Evolutionary conservation across 2,113 vertebrate genomes (phyloP), one percentile per base, ranked within the genome.

Genomic region (Drymodes brunneopygia): DNA sequence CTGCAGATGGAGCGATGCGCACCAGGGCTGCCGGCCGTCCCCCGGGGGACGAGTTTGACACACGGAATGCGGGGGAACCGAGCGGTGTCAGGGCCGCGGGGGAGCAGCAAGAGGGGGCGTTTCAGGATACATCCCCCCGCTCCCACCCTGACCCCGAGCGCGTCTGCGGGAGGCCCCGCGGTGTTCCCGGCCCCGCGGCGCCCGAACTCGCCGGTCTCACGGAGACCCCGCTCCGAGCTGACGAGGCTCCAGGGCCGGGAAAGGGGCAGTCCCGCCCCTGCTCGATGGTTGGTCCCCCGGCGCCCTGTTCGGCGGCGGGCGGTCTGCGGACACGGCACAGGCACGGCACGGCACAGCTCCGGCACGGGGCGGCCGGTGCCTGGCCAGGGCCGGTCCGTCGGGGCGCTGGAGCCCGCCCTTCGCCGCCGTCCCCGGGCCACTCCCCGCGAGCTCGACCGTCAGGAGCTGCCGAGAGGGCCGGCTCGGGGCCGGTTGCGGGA

Each of bases 1-100:
- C 38, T 6, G 56, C 5, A 2, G 58, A 4, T 0, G 4, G 47
- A 50, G 48, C 0, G 57, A 25, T 14, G 90, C 1, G 51, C 27
- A 1, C 54, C 54, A 4, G 19, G 25, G 57, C 53, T 36, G 4
- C 3, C 1, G 35, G 69, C 69, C 19, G 57, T 4, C 40, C 7
- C 1, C 14, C 11, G 18, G 56, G 50, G 48, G 6, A 4, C 54
- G 2, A 1, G 47, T 8, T n/a, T 6, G 75, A 6, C 54, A 38
- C 50, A 3, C 6, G n/a, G 78, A 42, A 29, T 1, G 45, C 31
- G 58, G 47, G 13, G 27, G 7, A 10, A 5, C 19, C 25, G 75
- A 64, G 38, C 48, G 17, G 58, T 6, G 27, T 22, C 20, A 54
- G 35, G 23, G 28, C 38, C 12, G 35, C 50, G 8, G 24, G 27